These are phyloP conservation scores for Sialia sialis DNA, from an alignment of 2,113 vertebrate species.

Conservation along the genomic window DNA sequence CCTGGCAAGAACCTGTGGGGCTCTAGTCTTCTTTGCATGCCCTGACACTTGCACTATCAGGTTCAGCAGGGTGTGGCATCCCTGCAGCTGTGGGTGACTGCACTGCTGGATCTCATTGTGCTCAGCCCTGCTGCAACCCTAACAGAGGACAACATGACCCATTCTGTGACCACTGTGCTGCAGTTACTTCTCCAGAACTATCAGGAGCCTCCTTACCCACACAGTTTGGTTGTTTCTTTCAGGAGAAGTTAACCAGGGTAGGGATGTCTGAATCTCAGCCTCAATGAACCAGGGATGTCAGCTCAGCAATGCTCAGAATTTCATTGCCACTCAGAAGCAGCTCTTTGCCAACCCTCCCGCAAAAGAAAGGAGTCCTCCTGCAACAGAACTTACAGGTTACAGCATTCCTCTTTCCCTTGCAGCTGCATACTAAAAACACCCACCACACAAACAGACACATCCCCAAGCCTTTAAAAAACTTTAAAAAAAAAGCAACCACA, in stretches of 20 bases:
- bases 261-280: neutral
- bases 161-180: neutral
- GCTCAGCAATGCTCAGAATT: neutral
- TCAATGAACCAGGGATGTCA: neutral
- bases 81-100: neutral
- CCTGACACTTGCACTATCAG: neutral
- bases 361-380: neutral
- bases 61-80: neutral
- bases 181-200: neutral
- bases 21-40: neutral
- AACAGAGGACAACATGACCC: accelerated
- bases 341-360: neutral
- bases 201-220: neutral
- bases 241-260: neutral
- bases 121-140: neutral
- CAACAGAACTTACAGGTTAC: neutral
- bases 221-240: neutral
- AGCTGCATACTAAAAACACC: neutral
- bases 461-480: accelerated
- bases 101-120: neutral
- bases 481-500: neutral
- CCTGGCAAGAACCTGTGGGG: neutral
- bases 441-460: too few species aligned
- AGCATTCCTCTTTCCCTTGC: neutral
- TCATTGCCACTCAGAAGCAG: neutral